Evolutionary conservation across 2,797 vertebrate species (phyloP), one percentile per base, ranked within the genome.

Genomic region (Platyrinchus mystaceus): DNA sequence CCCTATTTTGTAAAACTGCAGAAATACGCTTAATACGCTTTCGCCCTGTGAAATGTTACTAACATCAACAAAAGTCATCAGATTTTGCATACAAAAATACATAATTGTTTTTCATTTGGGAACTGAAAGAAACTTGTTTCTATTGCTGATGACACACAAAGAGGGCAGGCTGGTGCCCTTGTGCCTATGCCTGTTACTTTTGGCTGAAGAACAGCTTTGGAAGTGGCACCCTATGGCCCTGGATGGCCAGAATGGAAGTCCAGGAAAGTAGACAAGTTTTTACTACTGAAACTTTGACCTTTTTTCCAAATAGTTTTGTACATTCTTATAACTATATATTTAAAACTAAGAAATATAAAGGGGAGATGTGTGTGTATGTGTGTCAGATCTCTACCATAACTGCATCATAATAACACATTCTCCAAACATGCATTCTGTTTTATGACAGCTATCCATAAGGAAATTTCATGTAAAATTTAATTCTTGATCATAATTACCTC

Each of bases 51-150:
- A 83, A 58, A 41, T 39, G 20, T 14, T 90, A 16, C 10, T 71
- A 36, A 36, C 0, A 0, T 23, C 34, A 52, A 18, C 4, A 41
- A 43, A 85, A 73, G 5, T 23, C 1, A 68, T 19, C 2, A 9
- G 17, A 30, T 53, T 90, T 79, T 64, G 23, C 26, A 23, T 32
- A 9, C 3, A 76, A 70, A 86, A 50, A 7, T 10, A 24, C 1
- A 3, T 60, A 3, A 2, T 26, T 71, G 17, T 71, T 55, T 71
- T 8, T 16, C 2, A 1, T 36, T 63, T 75, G 9, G 14, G 37
- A 70, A n/a, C 6, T 27, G 24, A 15, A 79, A 58, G 12, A 32
- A 47, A 59, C 9, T 70, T 0, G 3, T 62, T 69, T 86, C 3
- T 60, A 4, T 37, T 46, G 12, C 14, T 30, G 23, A 8, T 19